A percentile compares a stretch with the other conserved stretches of the same genome.
phyloP scores from a whole-genome alignment of 2,797 vertebrate genomes.

The Fundulus diaphanus region DNA sequence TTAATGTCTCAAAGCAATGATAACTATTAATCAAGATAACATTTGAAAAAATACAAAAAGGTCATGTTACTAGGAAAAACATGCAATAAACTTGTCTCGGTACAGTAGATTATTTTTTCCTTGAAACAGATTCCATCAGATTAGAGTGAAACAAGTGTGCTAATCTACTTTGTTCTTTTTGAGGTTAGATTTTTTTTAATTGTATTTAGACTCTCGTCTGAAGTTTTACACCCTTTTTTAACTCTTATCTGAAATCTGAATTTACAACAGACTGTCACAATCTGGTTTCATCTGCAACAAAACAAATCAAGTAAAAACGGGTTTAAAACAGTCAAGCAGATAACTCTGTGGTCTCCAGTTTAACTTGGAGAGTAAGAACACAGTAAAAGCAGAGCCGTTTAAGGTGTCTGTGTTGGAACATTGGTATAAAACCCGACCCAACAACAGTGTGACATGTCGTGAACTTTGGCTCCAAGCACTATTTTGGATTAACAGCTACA shows the following conservation, averaged over 20 bases:
- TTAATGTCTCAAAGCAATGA: not conserved
- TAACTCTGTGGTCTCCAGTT: not conserved
- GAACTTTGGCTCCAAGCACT: slow-evolving; percentile 43
- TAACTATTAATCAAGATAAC: not conserved
- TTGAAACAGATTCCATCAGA: not conserved
- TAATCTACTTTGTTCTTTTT: not conserved
- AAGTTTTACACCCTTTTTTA: not conserved
- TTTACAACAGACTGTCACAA: not conserved
- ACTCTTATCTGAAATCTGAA: not conserved
- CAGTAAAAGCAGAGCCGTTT: too few species aligned
- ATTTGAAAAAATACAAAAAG: too few species aligned
- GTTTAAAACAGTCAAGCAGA: not conserved
- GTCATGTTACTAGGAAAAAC: too few species aligned
- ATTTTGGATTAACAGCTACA: slow-evolving; percentile 16
- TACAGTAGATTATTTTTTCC: too few species aligned
- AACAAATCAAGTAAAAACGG: not conserved
- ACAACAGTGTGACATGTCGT: slow-evolving; percentile 23
- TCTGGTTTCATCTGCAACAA: too few species aligned
- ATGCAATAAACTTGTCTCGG: too few species aligned
- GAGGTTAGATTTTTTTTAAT: not conserved
- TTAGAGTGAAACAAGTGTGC: not conserved
- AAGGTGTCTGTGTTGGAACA: not conserved
- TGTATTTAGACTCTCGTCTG: not conserved
- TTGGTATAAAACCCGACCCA: slow-evolving; percentile 6
- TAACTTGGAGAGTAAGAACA: not conserved